Base-by-base conservation (phyloP, 64 coral and sea anemone species). In the Trachythela sp. region DNA sequence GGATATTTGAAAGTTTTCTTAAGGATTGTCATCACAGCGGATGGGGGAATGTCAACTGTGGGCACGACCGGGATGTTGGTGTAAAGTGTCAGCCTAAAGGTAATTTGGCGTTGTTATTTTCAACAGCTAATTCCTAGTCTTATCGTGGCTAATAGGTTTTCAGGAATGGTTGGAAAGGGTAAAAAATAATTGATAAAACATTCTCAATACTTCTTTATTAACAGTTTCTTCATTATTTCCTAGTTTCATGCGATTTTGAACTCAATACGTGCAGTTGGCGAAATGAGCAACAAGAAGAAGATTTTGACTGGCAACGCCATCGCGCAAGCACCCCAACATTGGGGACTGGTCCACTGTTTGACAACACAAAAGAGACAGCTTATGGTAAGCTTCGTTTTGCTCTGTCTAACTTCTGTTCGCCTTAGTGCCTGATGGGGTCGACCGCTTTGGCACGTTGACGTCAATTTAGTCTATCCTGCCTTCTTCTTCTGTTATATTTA, bases 231-330 rank as follows among this genome's bases (percentile, higher is more conserved):
- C 42, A 13, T 9, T 80, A 14, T 80, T 80, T 37, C 20, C 37
- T 80, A 80, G 75, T 80, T 80, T 37, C 75, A 17, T 80, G 75
- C 30, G 75, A 80, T 80, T 80, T 80, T 80, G 75, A 80, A 29
- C 37, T 80, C 13, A 80, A 80, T 29, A 80, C 75, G 75, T 80
- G 75, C 37, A 80, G 75, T 30, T 80, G 75, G 75, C 75, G 75
- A 15, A 14, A 80, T 39, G 37, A 80, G 30, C 31, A 39, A 14
- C 31, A 80, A 39, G 34, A 17, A 37, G 75, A 39, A 4, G 34
- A 80, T 22, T 80, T 37, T 30, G 75, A 80, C 8, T 80, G 75
- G 75, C 30, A 80, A 35, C 75, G 75, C 31, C 20, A 80, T 30
- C 75, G 75, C 33, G 34, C 33, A 8, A 80, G 75, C 35, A 80